A percentile compares a stretch with the other conserved stretches of the same genome.
phyloP scores from a whole-genome alignment of 1,140 invertebrate species.

The Drosophila lowei region DNA sequence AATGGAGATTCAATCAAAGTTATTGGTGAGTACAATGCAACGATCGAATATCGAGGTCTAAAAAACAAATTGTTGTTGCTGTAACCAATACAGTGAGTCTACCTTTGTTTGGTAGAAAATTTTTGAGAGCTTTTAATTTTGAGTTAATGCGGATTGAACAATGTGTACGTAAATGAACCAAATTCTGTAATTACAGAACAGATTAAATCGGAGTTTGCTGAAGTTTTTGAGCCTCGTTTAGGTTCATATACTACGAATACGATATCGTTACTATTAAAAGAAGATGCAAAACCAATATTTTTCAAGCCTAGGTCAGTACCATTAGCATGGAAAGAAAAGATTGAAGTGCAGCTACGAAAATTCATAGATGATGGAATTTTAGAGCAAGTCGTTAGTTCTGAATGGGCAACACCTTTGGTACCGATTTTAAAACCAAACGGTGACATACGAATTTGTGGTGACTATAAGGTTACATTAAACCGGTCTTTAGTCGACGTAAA shows the following conservation, averaged over 20 bases:
- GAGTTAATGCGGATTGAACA: too few relatives aligned
- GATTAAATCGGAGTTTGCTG: neutral
- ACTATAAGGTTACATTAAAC: conserved; percentile 83
- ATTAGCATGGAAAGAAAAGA: too few relatives aligned
- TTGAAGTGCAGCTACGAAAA: too few relatives aligned
- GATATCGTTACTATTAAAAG: neutral
- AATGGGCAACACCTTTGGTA: conserved; percentile 83
- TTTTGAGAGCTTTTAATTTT: conserved; percentile 27
- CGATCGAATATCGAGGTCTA: neutral
- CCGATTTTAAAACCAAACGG: conserved; percentile 79
- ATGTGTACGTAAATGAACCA: too few relatives aligned
- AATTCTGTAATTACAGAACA: too few relatives aligned
- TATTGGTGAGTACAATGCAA: neutral
- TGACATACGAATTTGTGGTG: conserved; percentile 82
- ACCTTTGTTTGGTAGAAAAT: conserved; percentile 18
- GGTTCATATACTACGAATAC: conserved; percentile 8
- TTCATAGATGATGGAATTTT: too few relatives aligned
- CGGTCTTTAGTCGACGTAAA: conserved; percentile 30
- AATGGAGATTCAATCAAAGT: too few relatives aligned
- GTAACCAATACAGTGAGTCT: neutral
- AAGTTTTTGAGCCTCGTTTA: too few relatives aligned
- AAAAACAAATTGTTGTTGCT: neutral
- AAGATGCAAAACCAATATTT: conserved; percentile 10
- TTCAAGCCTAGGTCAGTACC: conserved; percentile 9
- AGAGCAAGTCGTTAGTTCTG: conserved; percentile 50